A percentile compares a stretch with the other conserved stretches of the same genome.
Evolutionary conservation across 2,888 invertebrate species (phyloP).

Genomic region (Linyphia triangularis): DNA sequence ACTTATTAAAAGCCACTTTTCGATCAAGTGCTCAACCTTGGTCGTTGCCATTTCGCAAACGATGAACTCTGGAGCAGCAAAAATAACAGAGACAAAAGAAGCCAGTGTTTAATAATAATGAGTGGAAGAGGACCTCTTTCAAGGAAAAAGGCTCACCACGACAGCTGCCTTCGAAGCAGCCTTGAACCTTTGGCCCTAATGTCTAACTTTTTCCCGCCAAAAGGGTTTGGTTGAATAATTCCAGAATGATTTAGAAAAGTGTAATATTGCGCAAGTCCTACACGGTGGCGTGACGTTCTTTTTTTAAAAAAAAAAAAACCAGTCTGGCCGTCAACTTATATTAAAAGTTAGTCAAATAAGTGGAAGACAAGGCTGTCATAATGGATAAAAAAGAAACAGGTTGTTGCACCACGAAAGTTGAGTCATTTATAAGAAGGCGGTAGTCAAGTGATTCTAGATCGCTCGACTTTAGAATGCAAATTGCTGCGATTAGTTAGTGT

Average conservation of each 20-base stretch:
- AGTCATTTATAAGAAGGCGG: too few relatives aligned
- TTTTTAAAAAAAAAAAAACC: too few relatives aligned
- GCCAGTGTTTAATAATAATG: neutral
- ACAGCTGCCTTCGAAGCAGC: constrained; percentile 22
- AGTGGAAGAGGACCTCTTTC: constrained; percentile 16
- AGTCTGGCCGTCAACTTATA: constrained; percentile 20
- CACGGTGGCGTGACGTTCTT: too few relatives aligned
- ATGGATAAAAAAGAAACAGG: too few relatives aligned
- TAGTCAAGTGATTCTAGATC: neutral
- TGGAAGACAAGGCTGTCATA: too few relatives aligned
- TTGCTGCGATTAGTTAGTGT: too few relatives aligned
- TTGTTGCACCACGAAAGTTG: too few relatives aligned
- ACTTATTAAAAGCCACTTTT: constrained; percentile 8
- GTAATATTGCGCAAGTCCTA: constrained; percentile 38
- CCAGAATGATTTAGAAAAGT: constrained; percentile 27
- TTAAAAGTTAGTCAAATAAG: too few relatives aligned
- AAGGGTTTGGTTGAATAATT: constrained; percentile 62
- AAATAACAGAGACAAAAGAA: constrained; percentile 26
- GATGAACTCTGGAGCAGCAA: constrained; percentile 30
- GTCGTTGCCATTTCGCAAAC: constrained; percentile 38
- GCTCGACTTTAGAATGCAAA: neutral
- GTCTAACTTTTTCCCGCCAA: constrained; percentile 27
- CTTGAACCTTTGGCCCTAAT: constrained; percentile 64
- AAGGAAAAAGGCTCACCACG: constrained; percentile 37
- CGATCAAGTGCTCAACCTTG: constrained; percentile 30